phyloP scores from a whole-genome alignment of 2,888 invertebrate genomes.

The Drosophila meridiana region DNA sequence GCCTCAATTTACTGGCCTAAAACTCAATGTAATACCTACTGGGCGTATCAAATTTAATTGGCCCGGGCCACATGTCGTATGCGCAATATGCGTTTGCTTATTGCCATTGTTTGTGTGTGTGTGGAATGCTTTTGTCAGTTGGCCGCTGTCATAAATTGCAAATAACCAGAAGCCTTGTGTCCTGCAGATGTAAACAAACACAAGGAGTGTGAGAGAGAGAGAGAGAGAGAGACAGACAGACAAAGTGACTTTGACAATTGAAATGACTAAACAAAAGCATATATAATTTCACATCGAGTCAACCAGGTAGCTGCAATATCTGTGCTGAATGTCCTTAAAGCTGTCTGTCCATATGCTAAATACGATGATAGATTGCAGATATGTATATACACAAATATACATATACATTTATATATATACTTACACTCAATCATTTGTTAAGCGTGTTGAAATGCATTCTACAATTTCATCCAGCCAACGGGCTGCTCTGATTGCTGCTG shows the following conservation, averaged over 20 bases:
- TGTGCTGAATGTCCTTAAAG: conserved; percentile 7
- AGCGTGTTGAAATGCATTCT: conserved; percentile 35
- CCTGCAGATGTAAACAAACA: conserved; percentile 15
- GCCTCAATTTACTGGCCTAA: not conserved
- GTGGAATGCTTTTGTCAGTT: conserved; percentile 30
- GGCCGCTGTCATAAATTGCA: conserved; percentile 51
- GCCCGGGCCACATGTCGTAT: conserved; percentile 38
- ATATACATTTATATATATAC: not conserved
- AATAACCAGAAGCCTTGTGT: conserved; percentile 31
- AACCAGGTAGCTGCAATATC: conserved; percentile 14
- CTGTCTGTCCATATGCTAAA: not conserved
- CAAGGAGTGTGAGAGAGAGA: not conserved
- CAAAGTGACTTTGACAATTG: conserved; percentile 22
- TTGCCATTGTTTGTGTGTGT: not conserved
- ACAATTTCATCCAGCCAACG: conserved; percentile 31
- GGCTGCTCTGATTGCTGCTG: not conserved
- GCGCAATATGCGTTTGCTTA: conserved; percentile 11
- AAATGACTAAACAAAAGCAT: conserved; percentile 39
- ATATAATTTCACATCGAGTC: conserved; percentile 40
- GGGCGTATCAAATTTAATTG: conserved; percentile 40
- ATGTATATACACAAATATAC: not conserved
- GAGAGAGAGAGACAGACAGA: not conserved
- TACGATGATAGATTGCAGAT: not conserved
- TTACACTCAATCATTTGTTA: conserved; percentile 24
- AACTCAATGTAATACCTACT: conserved; percentile 19